Evolutionary conservation across 2,113 vertebrate genomes (phyloP), one percentile per base, ranked within the genome.

Genomic region (Thalassoma bifasciatum): DNA sequence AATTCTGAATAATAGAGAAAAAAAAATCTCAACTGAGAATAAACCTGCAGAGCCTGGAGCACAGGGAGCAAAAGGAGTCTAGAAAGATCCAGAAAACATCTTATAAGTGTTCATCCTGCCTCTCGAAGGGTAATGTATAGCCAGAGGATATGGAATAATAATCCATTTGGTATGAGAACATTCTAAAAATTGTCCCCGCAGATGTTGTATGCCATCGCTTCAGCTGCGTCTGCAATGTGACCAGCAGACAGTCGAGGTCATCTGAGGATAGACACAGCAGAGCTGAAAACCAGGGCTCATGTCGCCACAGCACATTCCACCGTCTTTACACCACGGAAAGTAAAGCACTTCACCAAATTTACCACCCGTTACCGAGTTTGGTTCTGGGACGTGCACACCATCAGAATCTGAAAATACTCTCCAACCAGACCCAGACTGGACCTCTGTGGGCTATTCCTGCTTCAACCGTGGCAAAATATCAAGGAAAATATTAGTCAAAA

Each of bases 401-500:
- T 71, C 81, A 64, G 51, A 69, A 34, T 82, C 84, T 81, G 24
- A 85, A 91, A 86, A 92, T 91, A 92, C 79, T 63, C 71, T 56
- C 26, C 23, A 51, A 72, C 53, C 77, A 83, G 72, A 68, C 53
- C 69, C 42, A 75, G 83, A 81, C 75, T 56, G 74, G 70, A 84
- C 72, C 66, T 75, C 54, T 62, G 34, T 60, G 26, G 77, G 75
- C 66, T 69, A 65, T 75, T 89, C 71, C 72, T 61, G 58, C 53
- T 79, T 22, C 72, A 61, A n/a, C 84, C 11, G 10, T 89, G 91
- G 93, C 85, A 66, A 73, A 75, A 79, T 87, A 81, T 92, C 83
- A 92, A 93, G 90, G 88, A 90, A 93, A 93, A 89, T 91, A 90
- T 92, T 89, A 91, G 90, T 91, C 77, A 84, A 90, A 93, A 91